A percentile compares a stretch with the other conserved stretches of the same genome.
These are phyloP conservation scores for Drosophila grimshawi DNA, from an alignment of 1,140 invertebrate species.

Conservation along the genomic window DNA sequence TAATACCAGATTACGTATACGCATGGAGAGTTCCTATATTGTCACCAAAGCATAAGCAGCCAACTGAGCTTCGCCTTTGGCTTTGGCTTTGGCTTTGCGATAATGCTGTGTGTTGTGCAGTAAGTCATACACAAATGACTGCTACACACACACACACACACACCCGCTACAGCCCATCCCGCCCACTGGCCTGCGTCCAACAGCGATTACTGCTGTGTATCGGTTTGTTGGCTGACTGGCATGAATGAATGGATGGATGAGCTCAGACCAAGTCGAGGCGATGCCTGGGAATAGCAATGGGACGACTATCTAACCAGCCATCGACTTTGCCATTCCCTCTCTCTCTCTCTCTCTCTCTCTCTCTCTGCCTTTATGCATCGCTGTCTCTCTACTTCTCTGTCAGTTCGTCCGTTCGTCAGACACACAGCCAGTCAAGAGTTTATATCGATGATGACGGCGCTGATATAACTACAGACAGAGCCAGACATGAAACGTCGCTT, in stretches of 20 bases:
- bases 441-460: slow-evolving; percentile 80
- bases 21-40: slow-evolving; percentile 74
- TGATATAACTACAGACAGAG: slow-evolving; percentile 70
- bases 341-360: background rate
- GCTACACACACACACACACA: slow-evolving; percentile 22
- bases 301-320: slow-evolving; percentile 41
- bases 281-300: slow-evolving; percentile 44
- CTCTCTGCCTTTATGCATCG: background rate
- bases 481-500: slow-evolving; percentile 46
- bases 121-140: slow-evolving; percentile 38
- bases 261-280: slow-evolving; percentile 55
- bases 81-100: background rate
- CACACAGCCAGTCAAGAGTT: slow-evolving; percentile 61
- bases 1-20: slow-evolving; percentile 85
- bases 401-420: slow-evolving; percentile 59
- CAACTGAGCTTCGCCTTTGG: slow-evolving; percentile 18
- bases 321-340: slow-evolving; percentile 12
- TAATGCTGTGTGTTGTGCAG: slow-evolving; percentile 32
- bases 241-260: slow-evolving; percentile 82
- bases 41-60: background rate
- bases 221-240: slow-evolving; percentile 54
- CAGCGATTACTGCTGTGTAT: slow-evolving; percentile 42
- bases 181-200: background rate
- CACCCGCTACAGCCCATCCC: background rate
- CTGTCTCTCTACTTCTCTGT: slow-evolving; percentile 6